Evolutionary conservation across 2,113 vertebrate genomes (phyloP).

Genomic region (Petrocephalus microphthalmus): DNA sequence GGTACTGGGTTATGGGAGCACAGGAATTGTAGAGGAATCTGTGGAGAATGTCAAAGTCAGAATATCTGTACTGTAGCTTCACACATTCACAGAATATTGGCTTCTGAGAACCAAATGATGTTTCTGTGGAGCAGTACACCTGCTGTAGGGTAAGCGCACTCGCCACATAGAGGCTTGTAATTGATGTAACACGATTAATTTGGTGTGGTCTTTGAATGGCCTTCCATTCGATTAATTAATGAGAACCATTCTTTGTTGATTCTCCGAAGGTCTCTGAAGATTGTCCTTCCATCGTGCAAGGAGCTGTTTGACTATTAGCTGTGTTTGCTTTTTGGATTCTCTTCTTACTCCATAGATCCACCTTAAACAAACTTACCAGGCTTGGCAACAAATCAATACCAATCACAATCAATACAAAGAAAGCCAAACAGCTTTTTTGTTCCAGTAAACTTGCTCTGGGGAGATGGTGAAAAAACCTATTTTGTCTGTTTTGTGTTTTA

Average conservation of each 20-base stretch:
- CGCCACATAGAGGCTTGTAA: conserved; percentile 20
- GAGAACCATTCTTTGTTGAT: neutral
- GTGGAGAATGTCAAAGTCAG: neutral
- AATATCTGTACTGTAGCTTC: neutral
- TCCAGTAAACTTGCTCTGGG: conserved; percentile 32
- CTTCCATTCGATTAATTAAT: neutral
- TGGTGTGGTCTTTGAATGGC: neutral
- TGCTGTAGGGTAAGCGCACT: neutral
- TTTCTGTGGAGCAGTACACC: neutral
- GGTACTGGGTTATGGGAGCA: no score
- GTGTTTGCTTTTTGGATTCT: conserved; percentile 40
- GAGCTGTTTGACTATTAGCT: conserved; percentile 29
- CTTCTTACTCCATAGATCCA: conserved; percentile 39
- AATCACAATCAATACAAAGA: conserved; percentile 39
- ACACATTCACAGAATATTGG: neutral
- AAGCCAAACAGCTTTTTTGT: conserved; percentile 36
- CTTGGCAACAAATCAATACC: conserved; percentile 50
- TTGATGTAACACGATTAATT: neutral
- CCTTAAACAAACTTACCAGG: conserved; percentile 49
- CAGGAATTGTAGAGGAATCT: neutral
- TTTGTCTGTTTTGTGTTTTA: conserved; percentile 37
- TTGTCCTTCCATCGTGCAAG: conserved; percentile 21
- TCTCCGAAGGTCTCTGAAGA: conserved; percentile 1
- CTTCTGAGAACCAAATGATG: neutral
- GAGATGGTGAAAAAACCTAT: conserved; percentile 39